Evolutionary conservation across 2,888 invertebrate genomes (phyloP).

Genomic region (Scaptodrosophila latifasciaeformis): DNA sequence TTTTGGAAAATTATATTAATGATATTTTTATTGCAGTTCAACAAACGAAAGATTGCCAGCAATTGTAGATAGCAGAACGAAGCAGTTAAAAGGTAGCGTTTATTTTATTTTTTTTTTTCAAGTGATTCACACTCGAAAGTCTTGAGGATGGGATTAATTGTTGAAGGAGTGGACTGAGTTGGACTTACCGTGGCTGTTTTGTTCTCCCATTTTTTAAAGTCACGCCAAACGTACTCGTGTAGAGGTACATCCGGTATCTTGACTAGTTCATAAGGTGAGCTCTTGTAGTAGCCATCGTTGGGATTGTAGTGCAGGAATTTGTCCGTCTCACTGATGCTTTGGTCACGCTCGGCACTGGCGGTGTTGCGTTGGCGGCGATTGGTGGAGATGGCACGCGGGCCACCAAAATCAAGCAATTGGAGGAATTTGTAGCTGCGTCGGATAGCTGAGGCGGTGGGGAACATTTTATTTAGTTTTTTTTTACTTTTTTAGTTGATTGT

Average conservation of each 20-base stretch:
- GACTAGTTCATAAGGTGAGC: slow-evolving; percentile 77
- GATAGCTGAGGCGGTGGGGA: too few relatives aligned
- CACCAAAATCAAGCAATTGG: slow-evolving; percentile 15
- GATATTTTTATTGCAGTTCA: too few relatives aligned
- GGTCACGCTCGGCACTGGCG: slow-evolving; percentile 58
- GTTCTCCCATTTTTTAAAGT: slow-evolving; percentile 80
- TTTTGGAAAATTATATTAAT: too few relatives aligned
- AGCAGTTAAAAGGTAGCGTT: too few relatives aligned
- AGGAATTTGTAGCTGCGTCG: too few relatives aligned
- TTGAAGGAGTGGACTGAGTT: too few relatives aligned
- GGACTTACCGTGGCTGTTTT: slow-evolving; percentile 80
- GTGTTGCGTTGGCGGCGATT: slow-evolving; percentile 57
- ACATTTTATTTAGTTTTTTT: too few relatives aligned
- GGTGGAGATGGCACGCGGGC: slow-evolving; percentile 40
- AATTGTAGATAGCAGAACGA: too few relatives aligned
- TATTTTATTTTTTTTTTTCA: background rate
- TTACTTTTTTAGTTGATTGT: too few relatives aligned
- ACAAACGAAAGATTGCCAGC: too few relatives aligned
- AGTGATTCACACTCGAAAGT: slow-evolving; percentile 1
- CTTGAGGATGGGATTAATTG: too few relatives aligned
- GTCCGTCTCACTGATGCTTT: slow-evolving; percentile 58
- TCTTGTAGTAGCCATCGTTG: slow-evolving; percentile 70
- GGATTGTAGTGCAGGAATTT: slow-evolving; percentile 62
- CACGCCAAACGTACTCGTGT: slow-evolving; percentile 79
- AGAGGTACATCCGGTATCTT: slow-evolving; percentile 77